Evolutionary conservation across 2,113 vertebrate genomes (phyloP).

Genomic region (Mionectes macconnelli): DNA sequence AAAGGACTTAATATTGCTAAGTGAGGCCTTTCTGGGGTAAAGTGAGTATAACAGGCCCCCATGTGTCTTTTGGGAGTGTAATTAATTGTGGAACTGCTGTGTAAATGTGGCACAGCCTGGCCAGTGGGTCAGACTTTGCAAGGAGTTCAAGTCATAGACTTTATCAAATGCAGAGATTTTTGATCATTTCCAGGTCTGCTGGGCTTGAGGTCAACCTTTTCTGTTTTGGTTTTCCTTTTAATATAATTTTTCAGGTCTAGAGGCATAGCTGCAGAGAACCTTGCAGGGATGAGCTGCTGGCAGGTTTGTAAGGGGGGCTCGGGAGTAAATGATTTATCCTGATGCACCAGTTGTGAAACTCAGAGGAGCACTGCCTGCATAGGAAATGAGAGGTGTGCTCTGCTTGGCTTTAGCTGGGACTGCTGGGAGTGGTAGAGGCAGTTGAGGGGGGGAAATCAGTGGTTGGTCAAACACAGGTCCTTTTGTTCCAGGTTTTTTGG

Average conservation of each 20-base stretch:
- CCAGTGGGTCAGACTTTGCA: not conserved
- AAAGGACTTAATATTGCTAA: not conserved
- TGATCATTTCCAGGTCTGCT: not conserved
- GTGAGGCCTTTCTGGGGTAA: not conserved
- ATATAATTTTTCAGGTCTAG: not conserved
- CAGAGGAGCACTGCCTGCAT: not conserved
- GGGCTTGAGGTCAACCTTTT: not conserved
- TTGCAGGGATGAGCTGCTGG: not conserved
- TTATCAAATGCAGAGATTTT: not conserved
- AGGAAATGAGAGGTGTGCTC: rapidly evolving
- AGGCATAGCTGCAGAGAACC: not conserved
- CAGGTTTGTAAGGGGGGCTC: not conserved
- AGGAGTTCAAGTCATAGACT: not conserved
- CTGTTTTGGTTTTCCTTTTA: not conserved
- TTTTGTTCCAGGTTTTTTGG: not conserved
- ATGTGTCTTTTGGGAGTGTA: not conserved
- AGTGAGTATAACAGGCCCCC: not conserved
- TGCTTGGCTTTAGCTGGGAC: not conserved
- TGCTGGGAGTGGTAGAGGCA: rapidly evolving
- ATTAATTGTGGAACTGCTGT: not conserved
- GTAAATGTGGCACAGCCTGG: not conserved
- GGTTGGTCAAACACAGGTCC: not conserved
- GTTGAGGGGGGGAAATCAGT: rapidly evolving
- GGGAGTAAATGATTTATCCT: not conserved
- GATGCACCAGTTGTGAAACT: not conserved